Percentiles rank a stretch among this genome's conserved stretches.
Evolutionary conservation across 64 coral and sea anemone species (phyloP).

Genomic region (Montipora cactus): DNA sequence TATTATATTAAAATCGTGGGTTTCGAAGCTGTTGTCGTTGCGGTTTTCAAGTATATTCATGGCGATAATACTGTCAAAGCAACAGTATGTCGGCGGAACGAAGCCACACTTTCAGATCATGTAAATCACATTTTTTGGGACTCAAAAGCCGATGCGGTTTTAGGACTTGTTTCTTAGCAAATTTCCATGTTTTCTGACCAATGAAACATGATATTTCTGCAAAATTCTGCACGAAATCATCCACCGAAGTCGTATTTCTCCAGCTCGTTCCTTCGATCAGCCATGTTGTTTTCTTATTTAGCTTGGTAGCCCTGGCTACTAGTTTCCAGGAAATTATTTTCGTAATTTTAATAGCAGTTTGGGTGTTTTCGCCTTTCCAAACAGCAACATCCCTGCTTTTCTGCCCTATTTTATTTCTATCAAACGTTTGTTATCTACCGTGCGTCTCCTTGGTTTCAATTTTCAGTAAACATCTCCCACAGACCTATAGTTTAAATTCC

Average conservation of each 20-base stretch:
- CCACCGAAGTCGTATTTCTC: constrained; percentile 30
- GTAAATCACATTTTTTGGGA: constrained; percentile 24
- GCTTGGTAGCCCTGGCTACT: background rate
- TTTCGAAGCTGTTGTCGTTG: constrained; percentile 11
- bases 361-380: too few relatives aligned
- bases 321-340: background rate
- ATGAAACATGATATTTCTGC: constrained; percentile 58
- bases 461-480: too few relatives aligned
- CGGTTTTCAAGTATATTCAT: constrained; percentile 39
- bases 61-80: too few relatives aligned
- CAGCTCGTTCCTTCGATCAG: background rate
- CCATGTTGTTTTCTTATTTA: too few relatives aligned
- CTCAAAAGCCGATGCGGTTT: constrained; percentile 28
- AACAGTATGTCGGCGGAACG: constrained; percentile 12
- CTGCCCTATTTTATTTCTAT: too few relatives aligned
- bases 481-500: too few relatives aligned
- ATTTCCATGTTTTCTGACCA: constrained; percentile 32
- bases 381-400: too few relatives aligned
- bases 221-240: constrained; percentile 54
- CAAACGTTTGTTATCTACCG: too few relatives aligned
- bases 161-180: too few relatives aligned
- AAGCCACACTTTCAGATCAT: constrained; percentile 11
- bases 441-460: too few relatives aligned
- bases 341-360: too few relatives aligned
- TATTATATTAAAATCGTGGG: background rate